phyloP scores from a whole-genome alignment of 1,140 invertebrate species.

The Diorhabda elongata region DNA sequence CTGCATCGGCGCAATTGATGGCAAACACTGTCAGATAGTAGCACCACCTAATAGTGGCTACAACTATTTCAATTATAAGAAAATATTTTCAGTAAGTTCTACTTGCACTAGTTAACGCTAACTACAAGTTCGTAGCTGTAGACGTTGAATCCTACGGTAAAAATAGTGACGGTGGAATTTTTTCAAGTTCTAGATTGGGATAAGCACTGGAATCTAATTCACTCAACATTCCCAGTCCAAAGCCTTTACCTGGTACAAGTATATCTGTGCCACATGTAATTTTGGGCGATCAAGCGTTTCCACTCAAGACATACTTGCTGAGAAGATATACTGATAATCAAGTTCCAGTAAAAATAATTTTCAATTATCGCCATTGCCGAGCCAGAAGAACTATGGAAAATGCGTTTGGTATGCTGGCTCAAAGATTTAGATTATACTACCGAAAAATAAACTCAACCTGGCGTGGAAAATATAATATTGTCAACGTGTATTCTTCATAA shows the following conservation, averaged over 20 bases:
- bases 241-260: neutral
- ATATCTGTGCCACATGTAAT: neutral
- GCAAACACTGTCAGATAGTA: neutral
- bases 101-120: constrained; percentile 46
- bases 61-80: too few species aligned
- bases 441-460: neutral
- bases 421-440: neutral
- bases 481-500: neutral
- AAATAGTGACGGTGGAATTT: constrained; percentile 44
- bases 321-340: too few species aligned
- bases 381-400: constrained; percentile 7
- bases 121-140: constrained; percentile 43
- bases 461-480: neutral
- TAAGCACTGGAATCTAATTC: constrained; percentile 17
- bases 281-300: too few species aligned
- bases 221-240: constrained; percentile 19
- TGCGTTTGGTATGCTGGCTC: neutral
- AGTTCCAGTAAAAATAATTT: neutral
- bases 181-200: constrained; percentile 26
- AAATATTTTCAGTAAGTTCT: constrained; percentile 37
- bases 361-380: constrained; percentile 5
- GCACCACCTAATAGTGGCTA: neutral
- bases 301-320: too few species aligned
- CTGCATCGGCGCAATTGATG: neutral
- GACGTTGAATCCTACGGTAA: constrained; percentile 39